These are phyloP conservation scores for Catalaphyllia jardinei DNA, from an alignment of 64 coral and sea anemone species.

Conservation along the genomic window DNA sequence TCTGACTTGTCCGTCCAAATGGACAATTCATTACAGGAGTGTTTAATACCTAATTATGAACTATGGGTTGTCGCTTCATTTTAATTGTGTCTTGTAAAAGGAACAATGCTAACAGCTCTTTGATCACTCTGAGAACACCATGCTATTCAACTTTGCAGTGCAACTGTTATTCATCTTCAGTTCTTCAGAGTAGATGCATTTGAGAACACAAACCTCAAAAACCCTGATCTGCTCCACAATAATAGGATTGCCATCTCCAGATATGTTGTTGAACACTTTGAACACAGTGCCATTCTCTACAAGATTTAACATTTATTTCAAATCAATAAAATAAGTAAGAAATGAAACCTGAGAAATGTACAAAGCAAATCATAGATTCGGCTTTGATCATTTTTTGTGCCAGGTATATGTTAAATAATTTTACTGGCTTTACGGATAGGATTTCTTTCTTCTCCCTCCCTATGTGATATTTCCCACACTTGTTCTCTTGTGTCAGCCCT, in stretches of 20 bases:
- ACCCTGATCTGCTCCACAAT: conserved; percentile 56
- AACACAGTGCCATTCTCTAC: conserved; percentile 64
- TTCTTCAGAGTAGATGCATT: background rate
- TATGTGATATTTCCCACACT: too few relatives aligned
- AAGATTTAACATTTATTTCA: background rate
- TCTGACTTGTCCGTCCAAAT: too few relatives aligned
- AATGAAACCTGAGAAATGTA: background rate
- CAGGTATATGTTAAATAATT: too few relatives aligned
- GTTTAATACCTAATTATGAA: too few relatives aligned
- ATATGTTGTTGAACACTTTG: conserved; percentile 45
- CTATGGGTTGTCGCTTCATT: too few relatives aligned
- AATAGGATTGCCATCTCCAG: background rate
- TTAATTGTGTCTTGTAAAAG: too few relatives aligned
- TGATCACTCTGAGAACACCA: background rate
- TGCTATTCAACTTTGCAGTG: background rate
- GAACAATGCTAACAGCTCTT: background rate
- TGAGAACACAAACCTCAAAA: conserved; percentile 23
- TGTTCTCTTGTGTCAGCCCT: too few relatives aligned
- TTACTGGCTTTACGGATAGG: too few relatives aligned
- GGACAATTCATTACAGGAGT: too few relatives aligned
- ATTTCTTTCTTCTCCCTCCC: too few relatives aligned
- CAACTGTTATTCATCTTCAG: background rate
- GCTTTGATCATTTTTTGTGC: too few relatives aligned
- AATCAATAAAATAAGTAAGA: background rate
- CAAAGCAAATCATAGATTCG: too few relatives aligned